Evolutionary conservation across 2,888 invertebrate species (phyloP), one percentile per base, ranked within the genome.

Genomic region (Spisula solida): DNA sequence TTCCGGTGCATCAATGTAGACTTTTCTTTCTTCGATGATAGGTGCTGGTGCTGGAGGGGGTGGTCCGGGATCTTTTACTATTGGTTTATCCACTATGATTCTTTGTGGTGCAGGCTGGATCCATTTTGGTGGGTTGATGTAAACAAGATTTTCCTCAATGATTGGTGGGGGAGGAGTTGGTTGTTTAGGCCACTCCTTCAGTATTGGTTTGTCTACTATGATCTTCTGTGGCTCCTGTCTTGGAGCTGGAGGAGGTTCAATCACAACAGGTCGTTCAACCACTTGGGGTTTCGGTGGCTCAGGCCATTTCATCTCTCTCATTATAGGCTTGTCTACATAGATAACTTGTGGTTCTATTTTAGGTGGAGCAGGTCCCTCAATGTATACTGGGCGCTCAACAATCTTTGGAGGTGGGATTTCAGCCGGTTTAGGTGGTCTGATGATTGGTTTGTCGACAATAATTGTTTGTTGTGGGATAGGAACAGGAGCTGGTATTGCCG

Each of bases 41-140:
- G 91, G 91, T 5, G 86, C 85, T 20, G 91, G 91, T 0, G 79
- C 51, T 25, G 91, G 82, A 18, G 91, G 91, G 18, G 90, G 81
- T 4, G 89, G 82, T 10, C 66, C 66, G 20, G 84, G 81, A 10
- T 81, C 56, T 48, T 81, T 90, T 25, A 91, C 79, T 12, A 86
- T 56, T 8, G 91, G 91, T 51, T 80, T 90, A 47, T 91, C 91
- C 12, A 91, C 87, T n/a, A 91, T 51, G n/a, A 91, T 90, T 20
- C 55, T 47, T 25, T 90, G 91, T 12, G 90, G 80, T 47, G 51
- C 66, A 25, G 47, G 82, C 31, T 75, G 51, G 18, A 86, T 85
- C 75, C 82, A 90, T 20, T 48, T 34, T n/a, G 91, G 91, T 2
- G 85, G 85, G 0, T 91, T 87, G 4, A 91, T 90, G 16, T 83